Evolutionary conservation across 2,113 vertebrate genomes (phyloP), one percentile per base, ranked within the genome.

Genomic region (Vimba vimba): DNA sequence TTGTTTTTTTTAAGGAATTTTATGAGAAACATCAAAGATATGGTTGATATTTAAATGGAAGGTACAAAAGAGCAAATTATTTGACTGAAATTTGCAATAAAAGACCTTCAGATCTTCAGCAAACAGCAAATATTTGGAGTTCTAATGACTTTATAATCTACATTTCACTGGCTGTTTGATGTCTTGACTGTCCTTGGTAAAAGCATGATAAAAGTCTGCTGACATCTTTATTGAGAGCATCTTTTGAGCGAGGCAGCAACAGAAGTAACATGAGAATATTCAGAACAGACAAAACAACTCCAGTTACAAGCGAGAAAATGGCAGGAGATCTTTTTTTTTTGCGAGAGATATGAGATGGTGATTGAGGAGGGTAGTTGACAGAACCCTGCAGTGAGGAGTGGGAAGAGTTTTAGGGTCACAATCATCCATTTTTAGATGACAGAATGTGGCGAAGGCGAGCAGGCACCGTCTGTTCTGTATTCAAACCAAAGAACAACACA

Each of bases 401-500:
- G 45, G 50, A 43, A 25, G 50, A 59, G 50, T 82, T 83, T 83
- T 23, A 73, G 82, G 82, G 64, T 83, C 82, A 55, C 47, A 47
- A 36, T 73, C 66, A 83, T 83, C 68, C 33, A 73, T 83, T 83
- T 83, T 73, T 73, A 57, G 30, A 71, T 73, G 82, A 83, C 82
- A 83, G 52, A 43, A 73, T 83, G 21, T 59, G 23, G 68, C 8
- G 30, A 82, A 45, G 43, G 45, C 17, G 74, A 79, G 76, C 55
- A 55, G 47, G 59, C 43, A 71, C n/a, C 59, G 10, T 71, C 78
- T 79, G 45, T 45, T 76, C 64, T 66, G 79, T 82, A 83, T 89
- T 62, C 73, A 79, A 85, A 79, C 81, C 52, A 13, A 55, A 43
- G 39, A 69, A 25, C 59, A 85, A 86, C 80, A 77, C 84, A 86